These are phyloP conservation scores for Heliconius hermathena DNA, from an alignment of 1,140 invertebrate species.

Conservation along the genomic window DNA sequence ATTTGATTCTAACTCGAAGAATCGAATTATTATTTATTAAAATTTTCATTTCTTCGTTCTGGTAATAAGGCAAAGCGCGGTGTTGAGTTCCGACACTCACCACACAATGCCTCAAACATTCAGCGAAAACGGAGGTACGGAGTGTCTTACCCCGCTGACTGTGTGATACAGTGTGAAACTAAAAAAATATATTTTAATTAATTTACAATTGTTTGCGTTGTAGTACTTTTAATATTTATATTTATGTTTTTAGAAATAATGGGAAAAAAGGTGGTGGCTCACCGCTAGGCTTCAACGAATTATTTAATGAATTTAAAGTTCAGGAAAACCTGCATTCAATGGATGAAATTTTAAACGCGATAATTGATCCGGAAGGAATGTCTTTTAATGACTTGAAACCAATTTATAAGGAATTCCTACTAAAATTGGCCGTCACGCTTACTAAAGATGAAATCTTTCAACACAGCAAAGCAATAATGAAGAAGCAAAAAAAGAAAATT, in stretches of 20 bases:
- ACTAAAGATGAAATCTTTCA: constrained; percentile 95
- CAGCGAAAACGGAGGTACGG: too few relatives aligned
- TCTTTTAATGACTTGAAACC: constrained; percentile 95
- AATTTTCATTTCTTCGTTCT: too few relatives aligned
- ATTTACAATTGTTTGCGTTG: background rate
- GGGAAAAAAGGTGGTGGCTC: constrained; percentile 85
- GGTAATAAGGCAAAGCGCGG: too few relatives aligned
- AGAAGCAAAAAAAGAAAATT: constrained; percentile 88
- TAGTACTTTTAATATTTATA: constrained; percentile 39
- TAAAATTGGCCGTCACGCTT: constrained; percentile 92
- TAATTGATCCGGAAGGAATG: constrained; percentile 95
- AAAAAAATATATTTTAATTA: background rate
- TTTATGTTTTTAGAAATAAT: constrained; percentile 80
- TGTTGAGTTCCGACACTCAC: too few relatives aligned
- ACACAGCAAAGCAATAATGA: constrained; percentile 94
- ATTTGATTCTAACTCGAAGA: too few relatives aligned
- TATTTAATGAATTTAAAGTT: constrained; percentile 91
- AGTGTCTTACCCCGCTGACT: too few relatives aligned
- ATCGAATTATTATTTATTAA: too few relatives aligned
- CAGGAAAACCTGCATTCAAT: constrained; percentile 93
- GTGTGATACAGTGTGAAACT: too few relatives aligned
- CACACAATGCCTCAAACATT: too few relatives aligned
- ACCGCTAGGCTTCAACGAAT: constrained; percentile 90
- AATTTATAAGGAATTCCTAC: constrained; percentile 93
- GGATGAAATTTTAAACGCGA: constrained; percentile 93